Conservation (phyloP, 2,113 vertebrate genomes). For the Pseudorhombus dupliciocellatus region DNA sequence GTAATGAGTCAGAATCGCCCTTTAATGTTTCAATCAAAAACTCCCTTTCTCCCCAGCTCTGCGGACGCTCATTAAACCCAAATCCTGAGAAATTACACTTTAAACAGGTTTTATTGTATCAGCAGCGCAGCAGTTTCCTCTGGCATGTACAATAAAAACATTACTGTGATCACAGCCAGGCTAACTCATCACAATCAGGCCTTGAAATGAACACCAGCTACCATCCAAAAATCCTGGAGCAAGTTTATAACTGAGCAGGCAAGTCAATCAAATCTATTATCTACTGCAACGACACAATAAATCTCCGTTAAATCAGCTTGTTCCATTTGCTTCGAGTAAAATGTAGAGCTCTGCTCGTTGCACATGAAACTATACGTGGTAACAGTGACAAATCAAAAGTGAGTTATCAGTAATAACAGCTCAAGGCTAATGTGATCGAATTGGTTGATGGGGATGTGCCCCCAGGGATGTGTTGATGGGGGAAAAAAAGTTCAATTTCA, state of each 20-base stretch:
- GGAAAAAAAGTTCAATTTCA: slow-evolving; percentile 57
- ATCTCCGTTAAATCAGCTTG: slow-evolving; percentile 35
- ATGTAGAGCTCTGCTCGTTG: slow-evolving; percentile 11
- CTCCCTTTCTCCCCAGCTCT: neutral
- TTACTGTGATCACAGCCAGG: neutral
- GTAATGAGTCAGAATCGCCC: neutral
- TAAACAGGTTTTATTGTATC: neutral
- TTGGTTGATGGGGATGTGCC: slow-evolving; percentile 33
- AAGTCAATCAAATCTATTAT: slow-evolving; percentile 42
- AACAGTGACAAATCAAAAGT: slow-evolving; percentile 38
- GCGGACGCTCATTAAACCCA: neutral
- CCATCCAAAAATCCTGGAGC: neutral
- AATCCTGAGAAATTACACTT: neutral
- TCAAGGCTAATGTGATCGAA: slow-evolving; percentile 32
- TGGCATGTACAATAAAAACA: slow-evolving; percentile 3
- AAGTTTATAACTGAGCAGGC: slow-evolving; percentile 7
- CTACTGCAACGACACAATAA: slow-evolving; percentile 3
- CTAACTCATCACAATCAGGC: slow-evolving; percentile 16
- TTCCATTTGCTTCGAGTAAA: slow-evolving; percentile 14
- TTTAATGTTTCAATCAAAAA: neutral
- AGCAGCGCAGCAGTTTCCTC: slow-evolving; percentile 7
- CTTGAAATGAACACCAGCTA: slow-evolving; percentile 8
- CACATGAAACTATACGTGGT: slow-evolving; percentile 30
- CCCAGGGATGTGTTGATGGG: slow-evolving; percentile 28
- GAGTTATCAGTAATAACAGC: slow-evolving; percentile 30